Conservation (phyloP, 2,113 vertebrate genomes). For the Lontra canadensis region DNA sequence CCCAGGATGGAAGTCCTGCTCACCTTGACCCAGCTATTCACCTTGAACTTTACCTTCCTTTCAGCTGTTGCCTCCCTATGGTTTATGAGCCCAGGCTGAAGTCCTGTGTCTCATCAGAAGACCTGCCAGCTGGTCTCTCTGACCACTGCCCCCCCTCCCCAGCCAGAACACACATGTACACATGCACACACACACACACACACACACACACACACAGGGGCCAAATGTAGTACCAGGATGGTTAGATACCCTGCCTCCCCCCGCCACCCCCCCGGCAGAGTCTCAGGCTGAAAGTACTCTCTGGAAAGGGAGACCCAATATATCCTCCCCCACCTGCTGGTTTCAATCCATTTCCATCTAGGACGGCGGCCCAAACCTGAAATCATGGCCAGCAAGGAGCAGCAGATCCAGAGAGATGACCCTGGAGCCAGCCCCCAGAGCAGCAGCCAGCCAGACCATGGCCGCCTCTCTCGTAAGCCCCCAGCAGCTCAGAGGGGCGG, state of each 20-base stretch:
- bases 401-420: slow-evolving; percentile 87
- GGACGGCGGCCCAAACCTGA: slow-evolving; percentile 88
- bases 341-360: slow-evolving; percentile 61
- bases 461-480: slow-evolving; percentile 87
- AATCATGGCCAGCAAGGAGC: slow-evolving; percentile 87
- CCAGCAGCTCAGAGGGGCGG: fast-evolving
- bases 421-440: slow-evolving; percentile 84
- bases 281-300: not conserved
- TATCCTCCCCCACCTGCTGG: not conserved
- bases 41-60: not conserved
- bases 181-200: not conserved
- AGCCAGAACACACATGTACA: too few relatives aligned
- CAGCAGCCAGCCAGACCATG: slow-evolving; percentile 84
- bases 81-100: not conserved
- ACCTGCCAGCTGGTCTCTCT: not conserved
- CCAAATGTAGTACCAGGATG: not conserved
- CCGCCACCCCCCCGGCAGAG: not conserved
- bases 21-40: not conserved
- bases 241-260: too few relatives aligned
- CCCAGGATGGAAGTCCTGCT: not conserved
- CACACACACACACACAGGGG: not conserved
- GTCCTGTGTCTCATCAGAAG: not conserved
- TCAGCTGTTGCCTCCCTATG: not conserved
- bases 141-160: not conserved
- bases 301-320: not conserved